Evolutionary conservation across 2,888 invertebrate genomes (phyloP), one percentile per base, ranked within the genome.

Genomic region (Aromia moschata): DNA sequence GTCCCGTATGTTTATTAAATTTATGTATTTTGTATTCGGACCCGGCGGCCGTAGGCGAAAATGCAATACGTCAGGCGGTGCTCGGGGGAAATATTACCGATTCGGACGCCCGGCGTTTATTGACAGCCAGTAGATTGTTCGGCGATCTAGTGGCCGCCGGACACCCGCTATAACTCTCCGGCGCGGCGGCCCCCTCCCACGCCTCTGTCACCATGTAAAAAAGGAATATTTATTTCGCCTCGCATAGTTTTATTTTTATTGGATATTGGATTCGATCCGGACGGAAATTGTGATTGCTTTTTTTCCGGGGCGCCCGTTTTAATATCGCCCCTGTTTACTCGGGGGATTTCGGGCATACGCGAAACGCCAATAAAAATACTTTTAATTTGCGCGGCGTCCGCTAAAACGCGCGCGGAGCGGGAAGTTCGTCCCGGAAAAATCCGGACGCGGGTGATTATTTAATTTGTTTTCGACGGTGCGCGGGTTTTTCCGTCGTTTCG

Each of bases 71-170:
- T 75, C 74, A 76, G 73, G 65, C 69, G 67, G 70, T 71, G 72
- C 77, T 74, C 76, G 65, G 69, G 80, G 80, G 80, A 80, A 80
- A 80, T 80, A 80, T 80, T 80, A 79, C 77, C 72, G 72, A 72
- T 68, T 66, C 70, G 75, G 74, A 73, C 75, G 71, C 71, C 70
- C 73, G 74, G 74, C 77, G 74, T 80, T 80, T 80, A 80, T 80
- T 79, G 80, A 80, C 79, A 80, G 78, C 73, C 73, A 75, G 75
- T 78, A 78, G 79, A 80, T 80, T 79, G 79, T 80, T 77, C 78
- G 73, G 75, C 79, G 76, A 79, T 79, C 79, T 75, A 75, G 71
- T 77, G 75, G 76, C 75, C 77, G 74, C 76, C 70, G 78, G 78
- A 78, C 78, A 75, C 74, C 74, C 74, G 77, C 79, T 76, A 79